phyloP scores from a whole-genome alignment of 1,140 invertebrate species.

The Zaprionus tsacasi region DNA sequence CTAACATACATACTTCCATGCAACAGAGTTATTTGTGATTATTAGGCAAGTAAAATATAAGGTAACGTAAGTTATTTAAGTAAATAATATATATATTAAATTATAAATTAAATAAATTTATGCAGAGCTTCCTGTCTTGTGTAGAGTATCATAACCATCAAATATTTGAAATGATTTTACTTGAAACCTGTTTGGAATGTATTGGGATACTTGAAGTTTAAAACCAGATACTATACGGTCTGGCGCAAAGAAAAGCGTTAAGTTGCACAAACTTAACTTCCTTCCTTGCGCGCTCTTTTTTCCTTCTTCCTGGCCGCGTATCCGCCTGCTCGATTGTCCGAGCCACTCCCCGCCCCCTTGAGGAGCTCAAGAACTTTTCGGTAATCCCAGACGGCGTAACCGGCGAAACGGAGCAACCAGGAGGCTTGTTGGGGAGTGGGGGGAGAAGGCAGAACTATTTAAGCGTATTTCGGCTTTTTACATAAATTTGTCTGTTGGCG shows the following conservation, averaged over 20 bases:
- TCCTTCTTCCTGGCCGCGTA: constrained; percentile 51
- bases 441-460: constrained; percentile 57
- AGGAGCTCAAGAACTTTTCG: constrained; percentile 33
- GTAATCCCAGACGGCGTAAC: constrained; percentile 42
- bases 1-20: no score
- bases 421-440: neutral
- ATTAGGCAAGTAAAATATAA: no score
- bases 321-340: constrained; percentile 20
- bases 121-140: no score
- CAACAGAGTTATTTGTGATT: no score
- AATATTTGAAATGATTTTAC: no score
- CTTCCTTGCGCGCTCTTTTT: constrained; percentile 44
- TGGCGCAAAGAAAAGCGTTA: constrained; percentile 54
- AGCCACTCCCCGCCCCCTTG: constrained; percentile 11
- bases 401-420: no score
- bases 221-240: constrained; percentile 33
- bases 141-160: no score
- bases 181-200: neutral
- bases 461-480: constrained; percentile 63
- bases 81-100: no score
- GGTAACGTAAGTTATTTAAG: no score
- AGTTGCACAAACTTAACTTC: constrained; percentile 78
- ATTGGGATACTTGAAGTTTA: constrained; percentile 1
- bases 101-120: no score
- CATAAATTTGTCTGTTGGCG: constrained; percentile 52